These are phyloP conservation scores for Pygmarrhopalites habei DNA, from an alignment of 1,140 invertebrate genomes.

Conservation along the genomic window DNA sequence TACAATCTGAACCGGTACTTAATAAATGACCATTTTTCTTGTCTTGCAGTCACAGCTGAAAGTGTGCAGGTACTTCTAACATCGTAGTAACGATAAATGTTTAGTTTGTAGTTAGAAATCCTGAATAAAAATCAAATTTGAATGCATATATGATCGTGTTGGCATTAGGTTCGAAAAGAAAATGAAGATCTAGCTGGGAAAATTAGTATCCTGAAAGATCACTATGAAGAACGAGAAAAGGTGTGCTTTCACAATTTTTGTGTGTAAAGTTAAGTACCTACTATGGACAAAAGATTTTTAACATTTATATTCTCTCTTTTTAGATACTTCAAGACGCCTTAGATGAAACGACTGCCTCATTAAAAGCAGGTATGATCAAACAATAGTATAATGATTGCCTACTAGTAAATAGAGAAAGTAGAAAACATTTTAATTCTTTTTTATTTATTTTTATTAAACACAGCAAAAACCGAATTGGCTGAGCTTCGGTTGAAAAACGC, in stretches of 20 bases:
- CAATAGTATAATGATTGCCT: no score
- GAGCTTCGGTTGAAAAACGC: slow-evolving; percentile 35
- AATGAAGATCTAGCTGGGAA: slow-evolving; percentile 35
- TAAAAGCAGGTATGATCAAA: no score
- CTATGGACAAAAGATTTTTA: neutral
- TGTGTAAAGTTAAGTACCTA: neutral
- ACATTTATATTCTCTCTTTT: neutral
- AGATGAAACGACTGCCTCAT: slow-evolving; percentile 20
- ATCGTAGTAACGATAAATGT: no score
- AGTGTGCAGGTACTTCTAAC: slow-evolving; percentile 21
- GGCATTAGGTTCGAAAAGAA: slow-evolving; percentile 36
- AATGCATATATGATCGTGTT: no score
- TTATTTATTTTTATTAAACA: neutral
- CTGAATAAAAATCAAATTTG: no score
- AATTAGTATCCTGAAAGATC: slow-evolving; percentile 26
- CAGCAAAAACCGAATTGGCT: slow-evolving; percentile 19
- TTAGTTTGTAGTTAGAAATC: no score
- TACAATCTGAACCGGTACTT: no score
- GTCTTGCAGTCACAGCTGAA: slow-evolving; percentile 21
- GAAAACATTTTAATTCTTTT: no score
- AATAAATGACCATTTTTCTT: no score
- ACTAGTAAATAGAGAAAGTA: no score
- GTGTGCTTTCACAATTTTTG: slow-evolving; percentile 16
- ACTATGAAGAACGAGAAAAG: slow-evolving; percentile 37
- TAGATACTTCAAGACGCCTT: slow-evolving; percentile 36